Conservation (phyloP, 2,888 invertebrate species). For the Andrena minutula region DNA sequence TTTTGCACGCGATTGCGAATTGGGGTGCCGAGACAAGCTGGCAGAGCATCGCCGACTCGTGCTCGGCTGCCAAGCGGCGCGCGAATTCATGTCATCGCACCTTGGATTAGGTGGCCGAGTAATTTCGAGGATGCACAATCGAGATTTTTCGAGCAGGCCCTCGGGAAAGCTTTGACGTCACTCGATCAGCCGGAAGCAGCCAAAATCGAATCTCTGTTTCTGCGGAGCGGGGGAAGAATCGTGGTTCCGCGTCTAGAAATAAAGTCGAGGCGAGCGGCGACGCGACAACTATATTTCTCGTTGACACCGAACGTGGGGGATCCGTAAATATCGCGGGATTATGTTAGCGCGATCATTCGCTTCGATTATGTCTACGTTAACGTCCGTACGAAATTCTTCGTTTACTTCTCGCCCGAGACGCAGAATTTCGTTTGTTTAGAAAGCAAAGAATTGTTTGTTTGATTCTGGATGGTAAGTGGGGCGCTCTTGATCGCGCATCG, state of each 20-base stretch:
- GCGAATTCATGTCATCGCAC: slow-evolving; percentile 70
- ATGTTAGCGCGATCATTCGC: slow-evolving; percentile 31
- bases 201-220: slow-evolving; percentile 60
- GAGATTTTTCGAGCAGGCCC: slow-evolving; percentile 53
- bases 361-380: slow-evolving; percentile 5
- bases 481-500: neutral
- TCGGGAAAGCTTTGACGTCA: slow-evolving; percentile 64
- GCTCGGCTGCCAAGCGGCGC: slow-evolving; percentile 61
- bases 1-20: slow-evolving; percentile 43
- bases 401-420: neutral
- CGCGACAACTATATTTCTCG: slow-evolving; percentile 49
- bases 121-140: slow-evolving; percentile 42
- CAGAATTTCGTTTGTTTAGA: neutral
- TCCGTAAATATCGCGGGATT: slow-evolving; percentile 30
- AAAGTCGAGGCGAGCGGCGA: slow-evolving; percentile 63
- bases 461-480: neutral
- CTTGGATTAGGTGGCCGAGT: slow-evolving; percentile 48
- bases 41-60: slow-evolving; percentile 36
- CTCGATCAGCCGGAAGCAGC: slow-evolving; percentile 49
- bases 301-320: slow-evolving; percentile 36
- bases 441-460: no score
- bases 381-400: neutral
- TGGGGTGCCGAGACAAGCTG: slow-evolving; percentile 56
- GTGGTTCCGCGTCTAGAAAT: slow-evolving; percentile 73
- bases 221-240: slow-evolving; percentile 54